phyloP scores from a whole-genome alignment of 2,797 vertebrate species.

The Meda fulgida region DNA sequence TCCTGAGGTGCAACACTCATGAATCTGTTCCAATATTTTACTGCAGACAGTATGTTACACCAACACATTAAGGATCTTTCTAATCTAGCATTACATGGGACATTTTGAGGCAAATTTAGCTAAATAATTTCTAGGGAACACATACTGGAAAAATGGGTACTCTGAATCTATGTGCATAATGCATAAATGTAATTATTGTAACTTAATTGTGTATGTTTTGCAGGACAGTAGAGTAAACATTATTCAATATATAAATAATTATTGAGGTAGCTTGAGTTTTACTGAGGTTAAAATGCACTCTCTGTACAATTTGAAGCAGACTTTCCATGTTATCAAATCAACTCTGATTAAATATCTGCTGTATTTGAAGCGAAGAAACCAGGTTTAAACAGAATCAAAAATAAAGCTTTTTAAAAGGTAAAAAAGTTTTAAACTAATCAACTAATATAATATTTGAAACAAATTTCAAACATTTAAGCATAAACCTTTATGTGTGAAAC shows the following conservation, averaged over 20 bases:
- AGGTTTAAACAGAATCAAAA: background rate
- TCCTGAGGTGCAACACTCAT: slow-evolving; percentile 14
- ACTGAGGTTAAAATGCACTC: no score
- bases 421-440: background rate
- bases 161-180: background rate
- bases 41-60: slow-evolving; percentile 13
- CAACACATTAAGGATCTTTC: slow-evolving; percentile 5
- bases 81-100: slow-evolving; percentile 5
- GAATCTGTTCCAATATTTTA: background rate
- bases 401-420: no score
- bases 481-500: background rate
- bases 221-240: background rate
- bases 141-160: background rate
- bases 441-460: background rate
- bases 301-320: no score
- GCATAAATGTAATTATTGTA: background rate
- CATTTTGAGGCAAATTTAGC: no score
- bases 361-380: no score
- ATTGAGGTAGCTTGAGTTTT: no score
- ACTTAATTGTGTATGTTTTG: background rate
- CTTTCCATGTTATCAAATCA: no score
- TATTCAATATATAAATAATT: background rate
- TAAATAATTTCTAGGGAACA: background rate
- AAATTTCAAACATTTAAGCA: background rate
- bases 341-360: no score